Percentiles rank a stretch among this genome's conserved stretches.
Conservation (phyloP, 1,140 invertebrate species). For the Bombus balteatus region DNA sequence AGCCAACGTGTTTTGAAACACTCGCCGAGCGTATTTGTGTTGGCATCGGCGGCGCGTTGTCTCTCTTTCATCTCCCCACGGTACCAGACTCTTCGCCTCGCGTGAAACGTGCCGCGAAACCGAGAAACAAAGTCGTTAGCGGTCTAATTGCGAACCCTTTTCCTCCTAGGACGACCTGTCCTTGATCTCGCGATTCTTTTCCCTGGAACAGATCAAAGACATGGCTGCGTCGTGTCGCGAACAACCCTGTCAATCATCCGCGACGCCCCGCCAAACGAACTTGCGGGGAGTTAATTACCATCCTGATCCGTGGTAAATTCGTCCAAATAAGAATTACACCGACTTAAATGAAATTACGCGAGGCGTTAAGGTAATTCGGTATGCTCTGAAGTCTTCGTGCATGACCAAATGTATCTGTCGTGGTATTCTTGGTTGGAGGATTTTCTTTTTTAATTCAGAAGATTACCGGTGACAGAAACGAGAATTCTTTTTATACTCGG, state of each 20-base stretch:
- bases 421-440: too few relatives aligned
- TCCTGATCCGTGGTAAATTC: background rate
- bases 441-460: too few relatives aligned
- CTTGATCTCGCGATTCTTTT: slow-evolving; percentile 16
- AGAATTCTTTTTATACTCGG: background rate
- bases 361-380: background rate
- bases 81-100: slow-evolving; percentile 56
- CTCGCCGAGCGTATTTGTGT: slow-evolving; percentile 79
- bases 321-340: background rate
- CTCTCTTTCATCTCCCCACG: slow-evolving; percentile 77
- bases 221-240: background rate
- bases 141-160: slow-evolving; percentile 42
- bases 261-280: background rate
- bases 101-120: slow-evolving; percentile 8
- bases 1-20: slow-evolving; percentile 82
- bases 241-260: slow-evolving; percentile 14
- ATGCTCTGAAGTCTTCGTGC: background rate
- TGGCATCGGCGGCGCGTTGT: slow-evolving; percentile 75
- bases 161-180: background rate
- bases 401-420: background rate
- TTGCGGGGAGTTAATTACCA: background rate
- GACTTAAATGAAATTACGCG: background rate
- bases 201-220: slow-evolving; percentile 27
- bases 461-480: background rate
- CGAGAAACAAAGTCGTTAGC: slow-evolving; percentile 35